Base-by-base conservation (phyloP, 2,113 vertebrate genomes). In the Romanogobio albipinnatus region DNA sequence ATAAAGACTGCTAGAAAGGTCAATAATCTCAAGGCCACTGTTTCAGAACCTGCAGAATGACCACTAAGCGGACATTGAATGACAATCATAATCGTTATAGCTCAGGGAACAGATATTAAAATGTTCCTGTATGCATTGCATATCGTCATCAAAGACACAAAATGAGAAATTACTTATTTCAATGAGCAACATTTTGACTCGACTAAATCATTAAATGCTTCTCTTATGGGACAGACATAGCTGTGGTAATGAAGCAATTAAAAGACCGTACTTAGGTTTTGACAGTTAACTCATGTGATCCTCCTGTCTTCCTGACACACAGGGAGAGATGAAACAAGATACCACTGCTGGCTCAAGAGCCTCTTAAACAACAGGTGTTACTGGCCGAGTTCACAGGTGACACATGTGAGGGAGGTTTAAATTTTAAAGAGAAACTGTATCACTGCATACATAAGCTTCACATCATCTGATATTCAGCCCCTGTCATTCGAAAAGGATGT, bases 331-430 rank as follows among this genome's bases (percentile, higher is more conserved):
- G 93, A 91, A 91, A 93, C 87, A 81, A 71, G 89, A 91, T 81
- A 88, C 73, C 51, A 14, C 9, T n/a, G 51, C 51, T 29, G 76
- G 49, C 17, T 62, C 73, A 29, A 43, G 77, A 22, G 33, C 58
- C 88, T 92, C 89, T 89, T 90, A 82, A 88, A 90, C 94, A 90
- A 94, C 94, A 94, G 94, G 92, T 94, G 92, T 88, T 68, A 59
- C 29, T 24, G 58, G 56, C 58, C 24, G 1, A 39, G 73, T 76
- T 81, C 81, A 82, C 89, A 87, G 83, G 90, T 90, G 91, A 75
- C 84, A 85, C 58, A 84, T 83, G 87, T 86, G 59, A 47, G 70
- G 59, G 73, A 66, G 17, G 14, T n/a, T 86, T 74, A 62, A 86
- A 86, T 68, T 88, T 87, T 81, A 89, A 76, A 61, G 17, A 75